Conservation (phyloP, 2,113 vertebrate species). For the Neodontobutis hainanensis region DNA sequence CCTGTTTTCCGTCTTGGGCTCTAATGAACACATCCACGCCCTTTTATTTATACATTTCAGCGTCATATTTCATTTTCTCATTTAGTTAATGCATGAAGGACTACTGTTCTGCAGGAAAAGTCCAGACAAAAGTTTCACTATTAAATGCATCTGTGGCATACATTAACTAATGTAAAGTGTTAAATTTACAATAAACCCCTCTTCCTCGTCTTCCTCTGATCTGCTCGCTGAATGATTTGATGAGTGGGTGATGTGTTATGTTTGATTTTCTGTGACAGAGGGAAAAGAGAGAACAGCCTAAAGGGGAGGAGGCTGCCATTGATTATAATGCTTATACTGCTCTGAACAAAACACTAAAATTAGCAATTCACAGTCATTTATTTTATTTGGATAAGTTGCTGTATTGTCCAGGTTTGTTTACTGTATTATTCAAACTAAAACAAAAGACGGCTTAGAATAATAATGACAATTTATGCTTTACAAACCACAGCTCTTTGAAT, state of each 20-base stretch:
- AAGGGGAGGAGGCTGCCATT: conserved; percentile 39
- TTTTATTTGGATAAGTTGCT: conserved; percentile 6
- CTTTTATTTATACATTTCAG: conserved; percentile 11
- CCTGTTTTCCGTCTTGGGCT: conserved; percentile 21
- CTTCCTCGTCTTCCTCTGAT: conserved; percentile 42
- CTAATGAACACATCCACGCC: conserved; percentile 36
- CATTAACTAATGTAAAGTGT: conserved; percentile 34
- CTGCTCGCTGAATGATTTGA: conserved; percentile 60
- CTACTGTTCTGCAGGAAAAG: conserved; percentile 9
- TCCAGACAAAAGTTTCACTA: conserved; percentile 10
- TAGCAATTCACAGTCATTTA: conserved; percentile 5
- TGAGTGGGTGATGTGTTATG: conserved; percentile 71
- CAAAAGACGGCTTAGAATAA: not conserved
- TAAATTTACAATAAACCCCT: conserved; percentile 45
- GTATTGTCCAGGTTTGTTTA: conserved; percentile 4
- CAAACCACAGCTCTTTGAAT: conserved; percentile 14
- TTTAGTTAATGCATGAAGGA: conserved; percentile 2
- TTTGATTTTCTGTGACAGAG: conserved; percentile 63
- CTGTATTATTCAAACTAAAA: not conserved
- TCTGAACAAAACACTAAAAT: conserved; percentile 18
- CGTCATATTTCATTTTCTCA: conserved; percentile 7
- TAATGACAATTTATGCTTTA: conserved; percentile 6
- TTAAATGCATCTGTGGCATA: conserved; percentile 41
- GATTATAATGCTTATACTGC: conserved; percentile 6
- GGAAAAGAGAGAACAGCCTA: conserved; percentile 36